Base-by-base conservation (phyloP, 2,113 vertebrate species). In the Cyprinodon tularosa region DNA sequence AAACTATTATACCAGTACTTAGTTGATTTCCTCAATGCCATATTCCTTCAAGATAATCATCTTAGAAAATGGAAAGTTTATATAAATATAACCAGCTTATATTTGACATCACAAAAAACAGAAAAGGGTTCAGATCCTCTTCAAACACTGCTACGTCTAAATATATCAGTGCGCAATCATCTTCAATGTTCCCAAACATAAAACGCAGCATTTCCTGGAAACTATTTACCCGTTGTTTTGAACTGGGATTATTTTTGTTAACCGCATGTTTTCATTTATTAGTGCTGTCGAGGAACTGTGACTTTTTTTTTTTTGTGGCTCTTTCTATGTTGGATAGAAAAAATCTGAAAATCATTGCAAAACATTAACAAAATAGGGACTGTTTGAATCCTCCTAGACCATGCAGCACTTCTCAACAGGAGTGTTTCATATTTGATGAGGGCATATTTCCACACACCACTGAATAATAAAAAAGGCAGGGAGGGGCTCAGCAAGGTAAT, bases 381-480 rank as follows among this genome's bases (percentile, higher is more conserved):
- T 17, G 80, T 48, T 72, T 6, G 12, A 73, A 66, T 69, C 77
- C 22, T 81, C 77, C 80, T 86, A 80, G 76, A 71, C 85, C 74
- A 78, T 71, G 74, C 78, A 81, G 81, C 82, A 81, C 81, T 87
- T 89, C 76, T 86, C 62, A 82, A 80, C 81, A 80, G 77, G 67
- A 71, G 67, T 73, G 37, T 71, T 92, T 74, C 77, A 92, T 90
- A 84, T 91, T 93, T 89, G 83, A 93, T 90, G 81, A 81, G 80
- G 87, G 85, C 84, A 84, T 76, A 91, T 89, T 92, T 91, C 72
- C 82, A 81, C 89, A 86, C 81, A 84, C 78, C 74, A 65, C 84
- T 92, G 86, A 93, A 93, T 91, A 88, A 93, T 91, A 78, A 81
- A 91, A 74, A 78, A 42, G 72, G 64, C 1, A n/a, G 50, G 50